Conservation (phyloP, 2,888 invertebrate genomes). For the Coelinius sp. region DNA sequence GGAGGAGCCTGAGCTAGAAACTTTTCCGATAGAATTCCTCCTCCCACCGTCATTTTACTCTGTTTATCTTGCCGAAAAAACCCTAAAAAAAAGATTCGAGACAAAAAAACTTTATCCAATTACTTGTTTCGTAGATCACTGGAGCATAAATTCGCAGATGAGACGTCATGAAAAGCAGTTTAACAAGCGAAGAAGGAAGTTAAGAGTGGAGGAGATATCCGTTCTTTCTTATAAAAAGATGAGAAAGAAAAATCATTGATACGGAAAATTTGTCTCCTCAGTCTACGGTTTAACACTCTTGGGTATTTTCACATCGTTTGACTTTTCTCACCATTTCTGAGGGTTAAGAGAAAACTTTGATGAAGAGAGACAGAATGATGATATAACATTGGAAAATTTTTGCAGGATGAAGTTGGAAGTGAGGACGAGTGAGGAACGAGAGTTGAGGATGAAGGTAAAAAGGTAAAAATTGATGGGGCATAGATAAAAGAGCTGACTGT, state of each 20-base stretch:
- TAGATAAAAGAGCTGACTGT: conserved; percentile 63
- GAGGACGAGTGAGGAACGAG: conserved; percentile 20
- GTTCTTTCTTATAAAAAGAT: neutral
- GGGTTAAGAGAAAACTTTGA: neutral
- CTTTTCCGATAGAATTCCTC: neutral
- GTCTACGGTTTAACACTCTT: conserved; percentile 35
- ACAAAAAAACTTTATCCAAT: conserved; percentile 38
- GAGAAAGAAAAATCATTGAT: conserved; percentile 27
- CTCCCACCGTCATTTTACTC: neutral
- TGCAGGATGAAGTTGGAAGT: neutral
- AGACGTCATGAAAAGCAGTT: conserved; percentile 8
- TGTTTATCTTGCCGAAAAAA: conserved; percentile 9
- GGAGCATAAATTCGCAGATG: neutral
- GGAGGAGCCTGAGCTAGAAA: neutral
- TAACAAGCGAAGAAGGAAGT: neutral
- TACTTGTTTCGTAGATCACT: conserved; percentile 23
- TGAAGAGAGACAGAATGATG: conserved; percentile 2
- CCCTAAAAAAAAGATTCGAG: neutral
- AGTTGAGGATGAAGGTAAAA: conserved; percentile 50
- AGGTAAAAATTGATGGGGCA: conserved; percentile 55
- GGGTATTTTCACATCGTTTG: conserved; percentile 46
- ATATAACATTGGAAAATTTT: neutral
- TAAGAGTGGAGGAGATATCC: neutral
- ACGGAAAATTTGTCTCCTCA: conserved; percentile 37
- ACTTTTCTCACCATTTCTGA: conserved; percentile 38